Evolutionary conservation across 1,140 invertebrate species (phyloP).

Genomic region (Nebria ingens): DNA sequence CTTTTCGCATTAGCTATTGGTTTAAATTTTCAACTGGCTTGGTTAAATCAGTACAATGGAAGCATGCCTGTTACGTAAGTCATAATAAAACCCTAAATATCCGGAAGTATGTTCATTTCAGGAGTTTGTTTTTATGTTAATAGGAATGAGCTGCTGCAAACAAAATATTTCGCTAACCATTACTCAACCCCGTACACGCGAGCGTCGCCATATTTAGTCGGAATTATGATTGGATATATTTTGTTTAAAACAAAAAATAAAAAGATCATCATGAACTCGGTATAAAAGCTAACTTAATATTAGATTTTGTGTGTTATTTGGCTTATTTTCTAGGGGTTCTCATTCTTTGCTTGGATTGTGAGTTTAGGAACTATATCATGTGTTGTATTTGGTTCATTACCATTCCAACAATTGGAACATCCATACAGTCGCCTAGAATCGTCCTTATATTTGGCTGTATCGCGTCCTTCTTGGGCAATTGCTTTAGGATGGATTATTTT

Average conservation of each 20-base stretch:
- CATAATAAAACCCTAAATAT: background rate
- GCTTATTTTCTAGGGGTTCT: background rate
- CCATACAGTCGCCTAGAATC: constrained; percentile 27
- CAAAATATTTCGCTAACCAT: constrained; percentile 8
- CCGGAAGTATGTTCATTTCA: too few relatives aligned
- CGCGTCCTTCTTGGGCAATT: constrained; percentile 36
- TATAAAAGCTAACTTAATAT: too few relatives aligned
- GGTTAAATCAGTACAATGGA: constrained; percentile 5
- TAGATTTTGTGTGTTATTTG: too few relatives aligned
- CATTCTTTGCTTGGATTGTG: background rate
- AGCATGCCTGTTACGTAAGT: constrained; percentile 12
- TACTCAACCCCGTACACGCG: constrained; percentile 4
- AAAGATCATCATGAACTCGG: constrained; percentile 1
- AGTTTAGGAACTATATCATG: background rate
- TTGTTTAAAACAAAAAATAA: constrained; percentile 4
- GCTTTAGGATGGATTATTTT: constrained; percentile 44
- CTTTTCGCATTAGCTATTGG: background rate
- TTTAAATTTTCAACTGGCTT: constrained; percentile 2
- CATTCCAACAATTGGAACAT: constrained; percentile 17
- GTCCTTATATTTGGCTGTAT: constrained; percentile 38
- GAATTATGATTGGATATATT: constrained; percentile 1
- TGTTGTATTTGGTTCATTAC: background rate
- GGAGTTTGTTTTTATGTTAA: constrained; percentile 4
- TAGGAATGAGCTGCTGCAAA: constrained; percentile 12
- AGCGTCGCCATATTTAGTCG: constrained; percentile 3